Evolutionary conservation across 2,113 vertebrate genomes (phyloP).

Genomic region (Echinops telfairi): DNA sequence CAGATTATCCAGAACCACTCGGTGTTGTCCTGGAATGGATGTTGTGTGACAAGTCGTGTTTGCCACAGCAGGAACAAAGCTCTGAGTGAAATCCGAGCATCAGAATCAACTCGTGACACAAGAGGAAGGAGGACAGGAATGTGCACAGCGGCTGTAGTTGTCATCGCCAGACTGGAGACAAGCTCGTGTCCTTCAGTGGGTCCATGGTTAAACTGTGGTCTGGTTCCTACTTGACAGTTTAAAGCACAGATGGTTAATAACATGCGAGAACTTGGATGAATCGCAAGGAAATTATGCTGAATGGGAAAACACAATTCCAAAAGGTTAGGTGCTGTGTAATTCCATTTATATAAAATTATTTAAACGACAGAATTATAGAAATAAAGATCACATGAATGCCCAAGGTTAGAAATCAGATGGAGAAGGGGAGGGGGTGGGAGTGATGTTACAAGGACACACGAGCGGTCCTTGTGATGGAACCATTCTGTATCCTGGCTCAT

Average conservation of each 20-base stretch:
- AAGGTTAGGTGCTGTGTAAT: not conserved
- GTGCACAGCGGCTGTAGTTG: not conserved
- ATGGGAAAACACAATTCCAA: not conserved
- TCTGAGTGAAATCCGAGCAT: not conserved
- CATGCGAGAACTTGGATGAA: not conserved
- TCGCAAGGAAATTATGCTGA: not conserved
- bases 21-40: conserved; percentile 51
- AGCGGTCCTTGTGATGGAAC: not conserved
- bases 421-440: not conserved
- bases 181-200: not conserved
- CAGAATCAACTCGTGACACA: conserved; percentile 20
- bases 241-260: not conserved
- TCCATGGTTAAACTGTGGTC: not conserved
- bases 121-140: not conserved
- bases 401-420: not conserved
- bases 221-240: not conserved
- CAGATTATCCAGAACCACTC: not conserved
- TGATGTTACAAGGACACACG: not conserved
- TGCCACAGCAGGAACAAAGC: conserved; percentile 24
- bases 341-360: not conserved
- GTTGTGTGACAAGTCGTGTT: not conserved
- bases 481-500: no score
- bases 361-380: conserved; percentile 13
- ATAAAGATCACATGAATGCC: not conserved
- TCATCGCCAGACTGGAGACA: not conserved